Percentiles rank a stretch among this genome's conserved stretches.
These are phyloP conservation scores for Anseranas semipalmata DNA, from an alignment of 2,113 vertebrate genomes.

Conservation along the genomic window DNA sequence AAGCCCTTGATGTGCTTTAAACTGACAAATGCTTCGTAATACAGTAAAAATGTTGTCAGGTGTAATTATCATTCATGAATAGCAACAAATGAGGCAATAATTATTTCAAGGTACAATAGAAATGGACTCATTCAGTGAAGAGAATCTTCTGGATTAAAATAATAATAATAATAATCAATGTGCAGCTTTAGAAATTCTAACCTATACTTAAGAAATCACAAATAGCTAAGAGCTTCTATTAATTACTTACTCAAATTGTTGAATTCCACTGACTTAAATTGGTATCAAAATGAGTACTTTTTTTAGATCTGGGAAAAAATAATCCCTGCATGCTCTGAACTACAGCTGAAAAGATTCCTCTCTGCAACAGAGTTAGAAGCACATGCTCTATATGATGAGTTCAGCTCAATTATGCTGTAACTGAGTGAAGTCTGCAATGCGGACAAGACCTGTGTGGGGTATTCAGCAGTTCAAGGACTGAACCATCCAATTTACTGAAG, in stretches of 20 bases:
- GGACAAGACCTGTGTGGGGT: conserved; percentile 7
- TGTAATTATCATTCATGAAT: conserved; percentile 26
- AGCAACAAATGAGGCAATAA: not conserved
- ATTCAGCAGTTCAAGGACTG: conserved; percentile 62
- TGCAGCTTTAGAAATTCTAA: not conserved
- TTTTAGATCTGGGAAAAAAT: not conserved
- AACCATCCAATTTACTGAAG: conserved; percentile 56
- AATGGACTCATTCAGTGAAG: not conserved
- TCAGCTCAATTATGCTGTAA: conserved; percentile 47
- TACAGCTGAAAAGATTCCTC: not conserved
- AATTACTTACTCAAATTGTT: not conserved
- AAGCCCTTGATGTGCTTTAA: not conserved
- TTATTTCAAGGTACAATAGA: not conserved
- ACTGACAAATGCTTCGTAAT: not conserved
- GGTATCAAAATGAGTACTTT: not conserved
- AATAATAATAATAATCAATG: not conserved
- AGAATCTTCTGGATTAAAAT: not conserved
- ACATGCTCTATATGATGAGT: not conserved
- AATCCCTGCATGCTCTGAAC: not conserved
- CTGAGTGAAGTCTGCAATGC: conserved; percentile 35
- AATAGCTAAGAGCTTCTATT: not conserved
- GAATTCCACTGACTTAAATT: not conserved
- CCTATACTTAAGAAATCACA: conserved; percentile 40
- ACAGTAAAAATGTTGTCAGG: conserved; percentile 1
- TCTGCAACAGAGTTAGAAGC: not conserved